Evolutionary conservation across 1,140 invertebrate species (phyloP), one percentile per base, ranked within the genome.

Genomic region (Oedothorax gibbosus): DNA sequence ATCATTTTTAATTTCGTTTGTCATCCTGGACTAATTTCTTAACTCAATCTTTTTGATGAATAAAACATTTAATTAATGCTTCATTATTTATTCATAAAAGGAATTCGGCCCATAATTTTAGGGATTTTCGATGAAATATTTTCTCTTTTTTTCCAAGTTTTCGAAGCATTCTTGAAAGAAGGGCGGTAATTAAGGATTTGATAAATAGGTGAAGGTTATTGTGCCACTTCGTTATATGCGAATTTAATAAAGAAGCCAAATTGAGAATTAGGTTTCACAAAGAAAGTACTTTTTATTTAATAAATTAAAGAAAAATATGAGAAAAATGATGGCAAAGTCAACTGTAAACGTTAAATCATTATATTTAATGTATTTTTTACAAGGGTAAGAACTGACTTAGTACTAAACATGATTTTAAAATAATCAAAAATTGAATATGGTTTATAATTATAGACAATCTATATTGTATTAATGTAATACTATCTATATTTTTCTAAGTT

Each of bases 1-100:
- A 60, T 75, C 57, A 57, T 75, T 57, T 75, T 75, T 75, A 75
- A 75, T 75, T 75, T 75, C 72, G 72, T 75, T 75, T 75, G 72
- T 75, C 72, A 75, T 75, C 72, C 57, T 21, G 21, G 54, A n/a
- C 20, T 75, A 75, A 75, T 75, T 75, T 56, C 54, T 75, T 75
- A 57, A 57, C 72, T 21, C 53, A 75, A 75, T 75, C 72, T 75
- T 75, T 75, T 75, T 57, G 57, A 75, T 75, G 72, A 75, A 75
- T 75, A 75, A 75, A 75, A 75, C 72, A 75, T 75, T 75, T 75
- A 60, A 75, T 75, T 75, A 75, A 75, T 57, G 18, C 72, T 21
- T 75, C 15, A 50, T 75, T 75, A 60, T 56, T 75, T 75, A 75
- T 75, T 75, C 72, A 75, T 75, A 75, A 75, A 75, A 75, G 72